Percentiles rank a stretch among this genome's conserved stretches.
Conservation (phyloP, 2,888 invertebrate species). For the Cephalotes varians region DNA sequence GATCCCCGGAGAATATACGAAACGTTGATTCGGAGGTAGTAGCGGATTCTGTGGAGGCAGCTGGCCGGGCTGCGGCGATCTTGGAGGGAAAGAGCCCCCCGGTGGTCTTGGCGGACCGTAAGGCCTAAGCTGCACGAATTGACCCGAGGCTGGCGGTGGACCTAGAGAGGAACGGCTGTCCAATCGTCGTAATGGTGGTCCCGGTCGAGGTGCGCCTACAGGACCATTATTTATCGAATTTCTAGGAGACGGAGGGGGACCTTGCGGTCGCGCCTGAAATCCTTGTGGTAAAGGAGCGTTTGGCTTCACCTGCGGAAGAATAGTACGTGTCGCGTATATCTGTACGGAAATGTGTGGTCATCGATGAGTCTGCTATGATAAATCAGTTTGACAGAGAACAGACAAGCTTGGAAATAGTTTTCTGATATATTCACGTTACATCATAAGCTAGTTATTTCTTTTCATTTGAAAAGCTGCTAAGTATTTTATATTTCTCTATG, state of each 20-base stretch:
- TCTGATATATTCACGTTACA: neutral
- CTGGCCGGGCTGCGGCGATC: conserved; percentile 61
- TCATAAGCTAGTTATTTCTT: neutral
- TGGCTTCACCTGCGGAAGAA: conserved; percentile 77
- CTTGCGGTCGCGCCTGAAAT: conserved; percentile 78
- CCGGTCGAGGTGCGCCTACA: conserved; percentile 86
- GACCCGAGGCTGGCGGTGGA: conserved; percentile 85
- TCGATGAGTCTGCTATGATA: neutral
- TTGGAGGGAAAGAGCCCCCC: conserved; percentile 61
- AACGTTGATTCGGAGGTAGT: conserved; percentile 60
- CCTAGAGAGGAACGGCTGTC: conserved; percentile 86
- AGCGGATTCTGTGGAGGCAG: conserved; percentile 50
- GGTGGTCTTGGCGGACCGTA: conserved; percentile 72
- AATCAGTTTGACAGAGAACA: conserved; percentile 6
- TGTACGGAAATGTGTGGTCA: neutral
- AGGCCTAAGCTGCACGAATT: conserved; percentile 70
- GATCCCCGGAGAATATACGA: conserved; percentile 37
- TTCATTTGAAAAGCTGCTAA: neutral
- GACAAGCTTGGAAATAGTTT: neutral
- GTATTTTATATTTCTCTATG: neutral
- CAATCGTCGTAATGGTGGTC: conserved; percentile 86
- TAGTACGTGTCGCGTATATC: conserved; percentile 43
- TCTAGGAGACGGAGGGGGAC: conserved; percentile 76
- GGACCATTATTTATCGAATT: conserved; percentile 79
- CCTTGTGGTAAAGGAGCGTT: conserved; percentile 67